These are phyloP conservation scores for Mallotus villosus DNA, from an alignment of 2,797 vertebrate species.

Conservation along the genomic window DNA sequence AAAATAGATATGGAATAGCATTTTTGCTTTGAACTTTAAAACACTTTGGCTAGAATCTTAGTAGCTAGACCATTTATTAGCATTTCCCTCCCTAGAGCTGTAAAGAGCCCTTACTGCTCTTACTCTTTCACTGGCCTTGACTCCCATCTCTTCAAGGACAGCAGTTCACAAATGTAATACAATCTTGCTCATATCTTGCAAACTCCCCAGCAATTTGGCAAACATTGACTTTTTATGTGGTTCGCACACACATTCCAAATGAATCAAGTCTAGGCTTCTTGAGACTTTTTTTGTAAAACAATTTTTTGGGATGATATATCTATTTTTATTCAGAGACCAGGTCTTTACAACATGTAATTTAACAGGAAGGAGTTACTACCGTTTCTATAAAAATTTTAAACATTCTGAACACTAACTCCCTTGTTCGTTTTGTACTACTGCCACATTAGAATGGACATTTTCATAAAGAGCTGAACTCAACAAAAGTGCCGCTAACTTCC, in stretches of 20 bases:
- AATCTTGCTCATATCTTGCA: neutral
- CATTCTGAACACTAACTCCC: no score
- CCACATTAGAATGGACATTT: neutral
- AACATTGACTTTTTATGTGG: neutral
- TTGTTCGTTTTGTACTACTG: neutral
- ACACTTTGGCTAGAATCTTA: neutral
- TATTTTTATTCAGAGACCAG: neutral
- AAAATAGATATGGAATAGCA: neutral
- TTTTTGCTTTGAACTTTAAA: neutral
- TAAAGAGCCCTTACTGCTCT: neutral
- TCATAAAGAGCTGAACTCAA: conserved; percentile 32
- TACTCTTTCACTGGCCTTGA: neutral
- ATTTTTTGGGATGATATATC: neutral
- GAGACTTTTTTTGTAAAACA: neutral
- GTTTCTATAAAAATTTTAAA: no score
- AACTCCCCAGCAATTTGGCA: neutral
- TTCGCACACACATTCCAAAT: neutral
- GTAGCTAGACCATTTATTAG: neutral
- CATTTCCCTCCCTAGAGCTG: neutral
- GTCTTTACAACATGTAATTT: neutral
- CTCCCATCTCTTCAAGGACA: neutral
- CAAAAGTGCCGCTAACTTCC: conserved; percentile 40
- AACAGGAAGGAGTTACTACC: neutral
- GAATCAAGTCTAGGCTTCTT: neutral
- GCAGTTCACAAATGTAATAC: neutral